A percentile compares a stretch with the other conserved stretches of the same genome.
These are phyloP conservation scores for Platycheirus rosarum DNA, from an alignment of 2,888 invertebrate genomes.

Conservation along the genomic window DNA sequence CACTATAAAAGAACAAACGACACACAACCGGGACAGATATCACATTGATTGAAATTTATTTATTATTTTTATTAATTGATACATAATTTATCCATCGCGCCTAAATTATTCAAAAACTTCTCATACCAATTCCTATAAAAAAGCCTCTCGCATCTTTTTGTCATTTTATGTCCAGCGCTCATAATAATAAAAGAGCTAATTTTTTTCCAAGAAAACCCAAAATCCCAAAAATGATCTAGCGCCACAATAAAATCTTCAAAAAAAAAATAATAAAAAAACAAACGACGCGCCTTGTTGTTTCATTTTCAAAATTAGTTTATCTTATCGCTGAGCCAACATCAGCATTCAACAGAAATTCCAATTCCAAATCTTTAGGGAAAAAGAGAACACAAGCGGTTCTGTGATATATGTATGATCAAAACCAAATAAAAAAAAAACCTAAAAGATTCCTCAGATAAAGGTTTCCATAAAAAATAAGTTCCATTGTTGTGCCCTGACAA, in stretches of 20 bases:
- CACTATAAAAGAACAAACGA: neutral
- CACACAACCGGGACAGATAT: neutral
- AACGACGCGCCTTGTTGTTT: slow-evolving; percentile 5
- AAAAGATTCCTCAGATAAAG: slow-evolving; percentile 28
- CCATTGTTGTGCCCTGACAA: slow-evolving; percentile 29
- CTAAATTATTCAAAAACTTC: neutral
- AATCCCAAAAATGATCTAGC: slow-evolving; percentile 14
- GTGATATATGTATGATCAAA: too few relatives aligned
- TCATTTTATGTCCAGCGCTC: neutral
- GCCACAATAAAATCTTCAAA: slow-evolving; percentile 2
- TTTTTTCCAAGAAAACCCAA: neutral
- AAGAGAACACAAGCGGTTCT: too few relatives aligned
- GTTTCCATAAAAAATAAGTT: slow-evolving; percentile 18
- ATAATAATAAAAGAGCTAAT: neutral
- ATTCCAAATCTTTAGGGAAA: too few relatives aligned
- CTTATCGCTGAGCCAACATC: slow-evolving; percentile 63
- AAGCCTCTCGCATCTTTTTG: neutral
- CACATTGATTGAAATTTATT: neutral
- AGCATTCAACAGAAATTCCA: slow-evolving; percentile 54
- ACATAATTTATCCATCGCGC: neutral
- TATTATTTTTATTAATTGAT: slow-evolving; percentile 5
- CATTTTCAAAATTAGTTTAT: slow-evolving; percentile 51
- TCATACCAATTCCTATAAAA: neutral
- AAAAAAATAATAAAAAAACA: too few relatives aligned
- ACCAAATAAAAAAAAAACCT: too few relatives aligned